phyloP scores from a whole-genome alignment of 1,140 invertebrate species.

The Drosophila triauraria region DNA sequence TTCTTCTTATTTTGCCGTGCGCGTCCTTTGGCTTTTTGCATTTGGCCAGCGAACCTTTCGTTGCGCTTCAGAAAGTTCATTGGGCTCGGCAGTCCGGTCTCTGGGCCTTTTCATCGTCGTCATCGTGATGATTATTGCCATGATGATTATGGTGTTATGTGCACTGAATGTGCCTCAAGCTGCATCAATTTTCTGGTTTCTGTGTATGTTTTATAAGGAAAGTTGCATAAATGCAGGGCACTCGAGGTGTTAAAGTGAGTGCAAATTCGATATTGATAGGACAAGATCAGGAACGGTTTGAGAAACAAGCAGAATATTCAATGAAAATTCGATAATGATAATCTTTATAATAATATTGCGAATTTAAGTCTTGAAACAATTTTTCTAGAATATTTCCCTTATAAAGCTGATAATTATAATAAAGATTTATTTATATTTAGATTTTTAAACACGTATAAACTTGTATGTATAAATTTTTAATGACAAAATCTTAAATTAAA shows the following conservation, averaged over 20 bases:
- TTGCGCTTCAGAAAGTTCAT: constrained; percentile 82
- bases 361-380: neutral
- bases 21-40: constrained; percentile 70
- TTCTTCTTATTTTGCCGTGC: constrained; percentile 31
- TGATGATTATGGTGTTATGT: constrained; percentile 32
- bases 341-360: no score
- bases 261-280: constrained; percentile 42
- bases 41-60: constrained; percentile 73
- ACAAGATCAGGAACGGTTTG: neutral
- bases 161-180: constrained; percentile 41
- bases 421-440: neutral
- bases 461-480: neutral
- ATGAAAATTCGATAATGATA: no score
- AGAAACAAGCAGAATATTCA: neutral
- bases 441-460: neutral
- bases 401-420: neutral
- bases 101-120: constrained; percentile 29
- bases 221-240: constrained; percentile 21
- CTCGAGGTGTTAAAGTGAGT: constrained; percentile 64
- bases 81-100: constrained; percentile 43
- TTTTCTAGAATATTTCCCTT: neutral
- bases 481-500: neutral
- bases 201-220: neutral
- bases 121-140: constrained; percentile 8
- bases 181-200: constrained; percentile 40